Percentiles rank a stretch among this genome's conserved stretches.
These are phyloP conservation scores for Formicarius rufipectus DNA, from an alignment of 2,113 vertebrate genomes.

Conservation along the genomic window DNA sequence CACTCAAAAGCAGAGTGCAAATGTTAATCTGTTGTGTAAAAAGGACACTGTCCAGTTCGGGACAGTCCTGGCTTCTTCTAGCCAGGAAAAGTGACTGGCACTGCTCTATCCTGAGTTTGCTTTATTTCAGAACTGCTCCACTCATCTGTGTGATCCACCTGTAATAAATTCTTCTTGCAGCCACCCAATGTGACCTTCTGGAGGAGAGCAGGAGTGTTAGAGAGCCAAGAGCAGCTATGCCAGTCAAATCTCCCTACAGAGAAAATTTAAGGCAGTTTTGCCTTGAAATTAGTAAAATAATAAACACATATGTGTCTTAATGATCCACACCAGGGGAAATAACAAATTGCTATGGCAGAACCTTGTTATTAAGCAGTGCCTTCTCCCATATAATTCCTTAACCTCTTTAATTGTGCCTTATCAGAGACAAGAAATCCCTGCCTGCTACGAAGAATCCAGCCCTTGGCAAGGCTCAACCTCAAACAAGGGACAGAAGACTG, in stretches of 20 bases:
- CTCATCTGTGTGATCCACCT: neutral
- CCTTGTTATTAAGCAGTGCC: neutral
- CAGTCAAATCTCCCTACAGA: neutral
- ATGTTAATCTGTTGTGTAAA: neutral
- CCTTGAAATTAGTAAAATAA: neutral
- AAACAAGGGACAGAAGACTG: neutral
- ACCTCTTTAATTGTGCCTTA: neutral
- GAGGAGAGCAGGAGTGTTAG: neutral
- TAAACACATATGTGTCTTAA: neutral
- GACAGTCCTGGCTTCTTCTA: neutral
- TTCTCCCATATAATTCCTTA: neutral
- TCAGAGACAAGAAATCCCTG: neutral
- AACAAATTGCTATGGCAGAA: neutral
- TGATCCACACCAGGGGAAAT: neutral
- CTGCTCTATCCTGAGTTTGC: neutral
- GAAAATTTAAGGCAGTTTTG: neutral
- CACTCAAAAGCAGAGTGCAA: neutral
- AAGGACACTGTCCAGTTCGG: neutral
- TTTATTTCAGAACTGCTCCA: neutral
- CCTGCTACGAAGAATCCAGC: neutral
- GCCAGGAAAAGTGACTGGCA: neutral
- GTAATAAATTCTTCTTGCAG: neutral
- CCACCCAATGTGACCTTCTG: neutral
- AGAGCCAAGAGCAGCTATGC: neutral
- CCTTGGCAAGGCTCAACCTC: neutral